Percentiles rank a stretch among this genome's conserved stretches.
Evolutionary conservation across 2,888 invertebrate genomes (phyloP).

Genomic region (Troides aeacus): DNA sequence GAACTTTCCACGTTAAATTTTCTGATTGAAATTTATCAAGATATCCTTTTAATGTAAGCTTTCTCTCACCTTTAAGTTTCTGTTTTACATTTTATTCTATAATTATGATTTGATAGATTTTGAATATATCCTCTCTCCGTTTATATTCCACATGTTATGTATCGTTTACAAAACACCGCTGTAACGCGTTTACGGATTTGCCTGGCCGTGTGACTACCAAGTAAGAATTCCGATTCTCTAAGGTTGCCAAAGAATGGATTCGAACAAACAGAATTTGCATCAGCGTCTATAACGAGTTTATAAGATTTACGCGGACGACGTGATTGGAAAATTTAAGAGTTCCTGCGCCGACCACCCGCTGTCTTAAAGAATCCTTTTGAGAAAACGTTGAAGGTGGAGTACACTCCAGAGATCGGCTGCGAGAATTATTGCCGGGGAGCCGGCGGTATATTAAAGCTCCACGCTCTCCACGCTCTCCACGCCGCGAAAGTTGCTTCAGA

Average conservation of each 20-base stretch:
- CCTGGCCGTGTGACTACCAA: neutral
- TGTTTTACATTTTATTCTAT: too few species aligned
- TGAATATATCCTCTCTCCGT: too few species aligned
- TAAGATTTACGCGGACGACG: slow-evolving; percentile 36
- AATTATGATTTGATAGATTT: too few species aligned
- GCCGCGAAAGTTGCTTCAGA: slow-evolving; percentile 20
- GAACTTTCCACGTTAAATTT: too few species aligned
- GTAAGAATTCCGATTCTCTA: slow-evolving; percentile 5
- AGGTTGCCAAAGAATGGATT: slow-evolving; percentile 18
- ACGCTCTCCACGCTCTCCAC: slow-evolving; percentile 5
- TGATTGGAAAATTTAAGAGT: slow-evolving; percentile 35
- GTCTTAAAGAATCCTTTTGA: slow-evolving; percentile 27
- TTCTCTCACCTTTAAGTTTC: too few species aligned
- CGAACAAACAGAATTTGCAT: slow-evolving; percentile 34
- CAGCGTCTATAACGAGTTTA: slow-evolving; percentile 33
- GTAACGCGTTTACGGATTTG: neutral
- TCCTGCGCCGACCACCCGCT: slow-evolving; percentile 27
- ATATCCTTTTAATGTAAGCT: too few species aligned
- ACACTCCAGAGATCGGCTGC: slow-evolving; percentile 27
- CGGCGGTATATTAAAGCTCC: slow-evolving; percentile 17
- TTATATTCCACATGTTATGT: too few species aligned
- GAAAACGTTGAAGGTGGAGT: slow-evolving; percentile 19
- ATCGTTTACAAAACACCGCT: too few species aligned
- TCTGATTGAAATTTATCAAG: too few species aligned
- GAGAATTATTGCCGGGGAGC: slow-evolving; percentile 19